Conservation (phyloP, 2,797 vertebrate genomes). For the Fundulus diaphanus region DNA sequence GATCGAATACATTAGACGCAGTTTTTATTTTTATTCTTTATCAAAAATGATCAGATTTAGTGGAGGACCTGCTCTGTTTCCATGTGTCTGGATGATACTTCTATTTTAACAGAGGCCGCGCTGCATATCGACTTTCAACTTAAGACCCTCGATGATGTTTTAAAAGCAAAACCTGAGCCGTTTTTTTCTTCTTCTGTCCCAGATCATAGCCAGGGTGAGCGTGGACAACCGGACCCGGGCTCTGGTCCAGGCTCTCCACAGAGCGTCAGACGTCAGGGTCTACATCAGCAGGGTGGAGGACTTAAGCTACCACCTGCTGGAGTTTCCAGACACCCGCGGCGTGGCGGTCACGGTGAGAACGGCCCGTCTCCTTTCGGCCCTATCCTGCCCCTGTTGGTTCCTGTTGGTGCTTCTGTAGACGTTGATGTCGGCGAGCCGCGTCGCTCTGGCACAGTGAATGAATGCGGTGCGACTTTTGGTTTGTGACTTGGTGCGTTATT, state of each 20-base stretch:
- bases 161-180: background rate
- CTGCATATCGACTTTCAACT: too few species aligned
- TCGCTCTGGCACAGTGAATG: background rate
- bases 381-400: background rate
- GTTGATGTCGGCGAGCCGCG: background rate
- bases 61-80: background rate
- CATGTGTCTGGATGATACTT: too few species aligned
- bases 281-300: slow-evolving; percentile 96
- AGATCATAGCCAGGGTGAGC: slow-evolving; percentile 97
- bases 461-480: background rate
- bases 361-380: background rate
- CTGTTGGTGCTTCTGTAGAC: background rate
- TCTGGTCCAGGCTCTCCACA: slow-evolving; percentile 90
- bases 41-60: too few species aligned
- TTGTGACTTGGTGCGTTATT: too few species aligned
- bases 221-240: slow-evolving; percentile 96
- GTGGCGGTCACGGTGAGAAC: slow-evolving; percentile 91
- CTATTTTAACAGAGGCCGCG: background rate
- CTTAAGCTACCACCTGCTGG: slow-evolving; percentile 93
- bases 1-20: too few species aligned
- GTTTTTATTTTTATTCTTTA: too few species aligned
- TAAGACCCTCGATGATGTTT: background rate
- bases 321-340: slow-evolving; percentile 93
- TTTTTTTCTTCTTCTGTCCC: slow-evolving; percentile 19
- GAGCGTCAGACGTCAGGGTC: slow-evolving; percentile 87